A percentile compares a stretch with the other conserved stretches of the same genome.
Evolutionary conservation across 2,797 vertebrate species (phyloP).

Genomic region (Phrynocephalus forsythii): DNA sequence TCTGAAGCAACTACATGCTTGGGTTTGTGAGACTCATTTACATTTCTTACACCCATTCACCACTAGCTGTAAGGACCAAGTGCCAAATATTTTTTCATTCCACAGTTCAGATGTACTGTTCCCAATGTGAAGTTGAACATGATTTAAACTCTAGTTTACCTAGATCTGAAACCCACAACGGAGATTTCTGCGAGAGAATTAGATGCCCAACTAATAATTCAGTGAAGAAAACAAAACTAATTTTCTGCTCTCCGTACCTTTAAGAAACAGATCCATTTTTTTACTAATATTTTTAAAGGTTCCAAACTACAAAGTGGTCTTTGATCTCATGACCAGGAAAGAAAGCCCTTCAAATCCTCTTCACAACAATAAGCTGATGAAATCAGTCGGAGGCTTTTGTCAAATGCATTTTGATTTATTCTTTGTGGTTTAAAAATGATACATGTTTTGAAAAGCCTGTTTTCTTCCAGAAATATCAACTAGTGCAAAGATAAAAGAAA

Average conservation of each 20-base stretch:
- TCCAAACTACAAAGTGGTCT: constrained; percentile 34
- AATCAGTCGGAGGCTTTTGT: constrained; percentile 25
- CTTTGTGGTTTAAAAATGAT: constrained; percentile 6
- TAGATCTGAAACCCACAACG: too few species aligned
- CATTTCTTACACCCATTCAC: not conserved
- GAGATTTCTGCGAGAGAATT: not conserved
- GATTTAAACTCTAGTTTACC: not conserved
- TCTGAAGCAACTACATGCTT: not conserved
- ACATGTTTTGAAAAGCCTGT: constrained; percentile 14
- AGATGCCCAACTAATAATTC: not conserved
- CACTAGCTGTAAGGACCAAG: not conserved
- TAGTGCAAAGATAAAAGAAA: constrained; percentile 50
- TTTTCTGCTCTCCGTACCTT: constrained; percentile 40
- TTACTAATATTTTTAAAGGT: constrained; percentile 38
- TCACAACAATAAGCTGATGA: constrained; percentile 25
- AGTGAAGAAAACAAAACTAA: constrained; percentile 54
- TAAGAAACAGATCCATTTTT: constrained; percentile 45
- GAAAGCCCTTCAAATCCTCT: constrained; percentile 14
- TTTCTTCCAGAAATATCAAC: constrained; percentile 42
- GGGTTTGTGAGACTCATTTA: not conserved
- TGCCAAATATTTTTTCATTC: not conserved
- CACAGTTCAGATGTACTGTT: not conserved
- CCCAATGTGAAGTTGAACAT: not conserved
- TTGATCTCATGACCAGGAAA: constrained; percentile 9
- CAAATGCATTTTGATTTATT: constrained; percentile 13